Percentiles rank a stretch among this genome's conserved stretches.
Evolutionary conservation across 30 jellyfish, hydroid and myxozoan species (phyloP).

Genomic region (Aurelia sp.): DNA sequence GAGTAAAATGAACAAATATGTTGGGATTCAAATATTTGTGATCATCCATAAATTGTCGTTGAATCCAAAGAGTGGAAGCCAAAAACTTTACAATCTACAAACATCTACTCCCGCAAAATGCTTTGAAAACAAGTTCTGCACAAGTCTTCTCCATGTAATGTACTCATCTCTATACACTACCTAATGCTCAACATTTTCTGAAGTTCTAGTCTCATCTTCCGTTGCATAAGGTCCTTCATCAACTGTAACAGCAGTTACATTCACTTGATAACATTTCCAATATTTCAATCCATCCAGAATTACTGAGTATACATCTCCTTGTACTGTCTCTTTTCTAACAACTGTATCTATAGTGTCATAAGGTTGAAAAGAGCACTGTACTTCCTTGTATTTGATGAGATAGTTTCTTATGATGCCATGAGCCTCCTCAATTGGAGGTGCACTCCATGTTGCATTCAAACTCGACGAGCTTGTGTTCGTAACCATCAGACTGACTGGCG

Average conservation of each 20-base stretch:
- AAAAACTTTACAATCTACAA: too few species aligned
- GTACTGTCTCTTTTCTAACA: background rate
- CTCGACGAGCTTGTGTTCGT: background rate
- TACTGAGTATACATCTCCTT: background rate
- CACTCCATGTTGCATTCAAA: background rate
- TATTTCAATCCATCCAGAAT: background rate
- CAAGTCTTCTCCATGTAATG: too few species aligned
- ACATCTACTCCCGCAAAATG: too few species aligned
- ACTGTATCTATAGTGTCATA: background rate
- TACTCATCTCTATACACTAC: too few species aligned
- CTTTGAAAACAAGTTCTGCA: too few species aligned
- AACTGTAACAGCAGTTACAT: slow-evolving; percentile 23
- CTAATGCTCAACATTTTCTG: background rate
- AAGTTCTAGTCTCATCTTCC: background rate
- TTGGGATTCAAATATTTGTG: too few species aligned
- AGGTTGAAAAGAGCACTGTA: background rate
- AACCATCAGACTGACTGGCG: background rate
- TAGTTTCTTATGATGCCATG: slow-evolving; percentile 11
- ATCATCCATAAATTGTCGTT: too few species aligned
- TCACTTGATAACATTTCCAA: background rate
- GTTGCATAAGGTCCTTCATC: background rate
- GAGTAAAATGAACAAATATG: too few species aligned
- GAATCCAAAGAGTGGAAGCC: too few species aligned
- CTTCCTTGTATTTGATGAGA: background rate
- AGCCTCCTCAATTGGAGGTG: background rate